phyloP scores from a whole-genome alignment of 2,113 vertebrate genomes.

The Actinemys pallida region DNA sequence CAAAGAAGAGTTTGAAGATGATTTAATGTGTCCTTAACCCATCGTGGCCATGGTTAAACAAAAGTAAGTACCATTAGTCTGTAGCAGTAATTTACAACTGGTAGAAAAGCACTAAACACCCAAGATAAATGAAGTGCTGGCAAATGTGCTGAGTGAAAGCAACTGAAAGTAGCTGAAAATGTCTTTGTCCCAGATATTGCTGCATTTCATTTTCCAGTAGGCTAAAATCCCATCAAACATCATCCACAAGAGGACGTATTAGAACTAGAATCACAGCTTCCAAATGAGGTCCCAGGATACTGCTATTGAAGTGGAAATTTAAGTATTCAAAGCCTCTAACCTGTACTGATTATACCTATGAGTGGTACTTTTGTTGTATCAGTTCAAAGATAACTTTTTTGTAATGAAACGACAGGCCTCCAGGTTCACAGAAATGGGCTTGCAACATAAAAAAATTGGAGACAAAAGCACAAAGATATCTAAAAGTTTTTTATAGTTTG shows the following conservation, averaged over 20 bases:
- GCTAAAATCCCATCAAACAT: background rate
- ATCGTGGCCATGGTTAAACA: conserved; percentile 57
- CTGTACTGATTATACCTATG: background rate
- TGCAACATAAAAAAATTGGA: background rate
- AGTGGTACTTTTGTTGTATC: background rate
- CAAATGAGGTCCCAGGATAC: conserved; percentile 6
- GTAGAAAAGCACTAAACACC: conserved; percentile 29
- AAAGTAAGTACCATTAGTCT: conserved; percentile 71
- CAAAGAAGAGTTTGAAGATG: conserved; percentile 62
- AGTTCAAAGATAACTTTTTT: background rate
- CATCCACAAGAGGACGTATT: background rate
- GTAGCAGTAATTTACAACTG: conserved; percentile 58
- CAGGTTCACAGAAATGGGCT: background rate
- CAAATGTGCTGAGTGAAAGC: conserved; percentile 38
- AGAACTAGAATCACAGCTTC: conserved; percentile 13
- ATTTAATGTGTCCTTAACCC: conserved; percentile 70
- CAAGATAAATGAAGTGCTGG: background rate
- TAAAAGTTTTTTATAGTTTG: background rate
- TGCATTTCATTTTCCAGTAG: background rate
- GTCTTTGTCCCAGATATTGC: background rate
- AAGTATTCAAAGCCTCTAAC: background rate
- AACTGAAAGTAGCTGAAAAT: background rate
- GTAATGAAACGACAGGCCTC: background rate
- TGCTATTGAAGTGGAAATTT: background rate
- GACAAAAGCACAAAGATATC: background rate